Conservation (phyloP, 2,113 vertebrate genomes). For the Datnioides undecimradiatus region DNA sequence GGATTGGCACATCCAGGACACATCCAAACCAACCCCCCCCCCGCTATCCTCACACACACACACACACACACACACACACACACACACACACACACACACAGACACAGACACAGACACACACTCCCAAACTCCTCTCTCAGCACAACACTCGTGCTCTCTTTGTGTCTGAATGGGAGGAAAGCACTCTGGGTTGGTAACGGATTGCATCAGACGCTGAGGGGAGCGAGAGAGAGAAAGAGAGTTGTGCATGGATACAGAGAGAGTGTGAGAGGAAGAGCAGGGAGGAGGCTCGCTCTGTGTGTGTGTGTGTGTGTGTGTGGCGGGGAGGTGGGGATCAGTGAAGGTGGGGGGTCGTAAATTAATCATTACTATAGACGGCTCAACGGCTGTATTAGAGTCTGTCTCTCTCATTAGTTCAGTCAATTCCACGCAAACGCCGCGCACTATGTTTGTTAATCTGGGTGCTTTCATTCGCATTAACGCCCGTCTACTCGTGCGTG, state of each 20-base stretch:
- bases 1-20: slow-evolving; percentile 73
- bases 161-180: slow-evolving; percentile 79
- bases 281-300: slow-evolving; percentile 46
- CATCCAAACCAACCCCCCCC: slow-evolving; percentile 33
- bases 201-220: slow-evolving; percentile 80
- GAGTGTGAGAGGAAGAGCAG: slow-evolving; percentile 37
- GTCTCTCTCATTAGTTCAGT: slow-evolving; percentile 75
- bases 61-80: background rate
- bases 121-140: slow-evolving; percentile 8
- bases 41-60: background rate
- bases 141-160: slow-evolving; percentile 68
- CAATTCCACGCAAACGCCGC: slow-evolving; percentile 68
- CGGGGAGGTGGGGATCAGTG: slow-evolving; percentile 51
- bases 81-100: background rate
- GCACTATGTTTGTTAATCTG: slow-evolving; percentile 57
- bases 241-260: slow-evolving; percentile 44
- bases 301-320: slow-evolving; percentile 32
- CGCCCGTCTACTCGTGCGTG: slow-evolving; percentile 53
- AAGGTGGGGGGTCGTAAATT: slow-evolving; percentile 76
- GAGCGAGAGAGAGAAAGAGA: slow-evolving; percentile 39
- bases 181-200: slow-evolving; percentile 78
- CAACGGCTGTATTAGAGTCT: slow-evolving; percentile 77
- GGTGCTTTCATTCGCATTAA: slow-evolving; percentile 59
- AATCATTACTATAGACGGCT: slow-evolving; percentile 77
- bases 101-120: too few species aligned